Conservation (phyloP, 1,140 invertebrate genomes). For the Aphaenogaster floridana region DNA sequence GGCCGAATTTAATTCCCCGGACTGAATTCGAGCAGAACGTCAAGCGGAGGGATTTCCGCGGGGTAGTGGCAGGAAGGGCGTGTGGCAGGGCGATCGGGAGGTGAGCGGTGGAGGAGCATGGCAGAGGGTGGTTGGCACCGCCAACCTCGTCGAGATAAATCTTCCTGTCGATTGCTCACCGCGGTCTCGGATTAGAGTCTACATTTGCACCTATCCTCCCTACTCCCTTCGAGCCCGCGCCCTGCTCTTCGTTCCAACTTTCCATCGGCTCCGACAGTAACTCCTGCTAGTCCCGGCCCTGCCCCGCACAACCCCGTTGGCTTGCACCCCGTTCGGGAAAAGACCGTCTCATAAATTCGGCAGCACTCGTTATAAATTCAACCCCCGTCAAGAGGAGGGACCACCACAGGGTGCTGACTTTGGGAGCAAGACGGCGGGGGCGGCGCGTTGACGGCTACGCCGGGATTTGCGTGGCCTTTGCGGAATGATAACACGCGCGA, state of each 20-base stretch:
- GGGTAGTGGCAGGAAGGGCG: conserved; percentile 44
- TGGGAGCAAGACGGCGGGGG: conserved; percentile 15
- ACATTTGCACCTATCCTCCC: conserved; percentile 80
- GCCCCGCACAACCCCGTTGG: conserved; percentile 21
- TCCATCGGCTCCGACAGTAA: conserved; percentile 47
- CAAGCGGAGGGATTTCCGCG: conserved; percentile 63
- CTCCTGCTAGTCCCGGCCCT: conserved; percentile 32
- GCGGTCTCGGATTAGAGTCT: conserved; percentile 81
- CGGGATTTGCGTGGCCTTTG: conserved; percentile 54
- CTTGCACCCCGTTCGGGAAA: conserved; percentile 63
- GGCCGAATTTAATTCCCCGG: conserved; percentile 76
- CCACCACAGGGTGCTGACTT: conserved; percentile 35
- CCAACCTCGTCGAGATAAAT: conserved; percentile 79
- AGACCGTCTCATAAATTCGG: conserved; percentile 79
- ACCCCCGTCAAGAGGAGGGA: conserved; percentile 64
- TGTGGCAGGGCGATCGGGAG: conserved; percentile 3
- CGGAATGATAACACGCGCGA: conserved; percentile 24
- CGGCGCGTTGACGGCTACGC: conserved; percentile 29
- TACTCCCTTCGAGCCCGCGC: background rate
- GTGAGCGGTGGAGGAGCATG: conserved; percentile 40
- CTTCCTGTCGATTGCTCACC: conserved; percentile 83
- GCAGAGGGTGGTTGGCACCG: conserved; percentile 56
- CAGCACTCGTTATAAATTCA: conserved; percentile 78
- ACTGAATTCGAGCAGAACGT: conserved; percentile 69
- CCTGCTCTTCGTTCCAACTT: conserved; percentile 30